A percentile compares a stretch with the other conserved stretches of the same genome.
phyloP scores from a whole-genome alignment of 1,140 invertebrate genomes.

The Geopemphigus sp. region DNA sequence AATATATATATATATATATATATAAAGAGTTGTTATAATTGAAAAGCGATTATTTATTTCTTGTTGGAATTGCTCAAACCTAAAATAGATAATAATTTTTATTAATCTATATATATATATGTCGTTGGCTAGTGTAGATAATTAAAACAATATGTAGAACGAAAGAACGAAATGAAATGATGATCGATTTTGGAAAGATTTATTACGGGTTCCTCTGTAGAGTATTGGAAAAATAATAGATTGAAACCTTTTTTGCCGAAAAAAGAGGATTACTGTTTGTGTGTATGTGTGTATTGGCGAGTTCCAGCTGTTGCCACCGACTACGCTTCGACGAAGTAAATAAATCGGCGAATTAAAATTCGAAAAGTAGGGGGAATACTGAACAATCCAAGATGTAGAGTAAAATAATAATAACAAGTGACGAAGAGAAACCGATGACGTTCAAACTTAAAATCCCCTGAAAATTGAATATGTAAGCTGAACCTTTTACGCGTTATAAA shows the following conservation, averaged over 20 bases:
- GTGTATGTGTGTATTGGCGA: no score
- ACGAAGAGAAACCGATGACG: slow-evolving; percentile 19
- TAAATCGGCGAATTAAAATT: slow-evolving; percentile 35
- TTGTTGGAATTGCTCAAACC: no score
- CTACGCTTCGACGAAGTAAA: not conserved
- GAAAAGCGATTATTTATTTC: no score
- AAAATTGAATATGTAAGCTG: slow-evolving; percentile 33
- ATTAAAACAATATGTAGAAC: no score
- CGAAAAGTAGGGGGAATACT: not conserved
- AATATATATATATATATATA: no score
- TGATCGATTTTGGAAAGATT: not conserved
- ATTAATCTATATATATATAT: no score
- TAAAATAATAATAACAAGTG: not conserved
- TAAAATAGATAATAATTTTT: no score
- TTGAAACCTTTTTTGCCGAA: not conserved
- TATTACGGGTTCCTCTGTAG: not conserved
- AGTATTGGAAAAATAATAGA: not conserved
- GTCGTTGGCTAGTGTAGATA: no score
- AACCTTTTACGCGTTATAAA: slow-evolving; percentile 27
- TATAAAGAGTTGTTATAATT: no score
- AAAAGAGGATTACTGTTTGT: not conserved
- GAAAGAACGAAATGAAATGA: not conserved
- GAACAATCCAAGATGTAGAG: not conserved
- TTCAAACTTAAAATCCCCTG: slow-evolving; percentile 25
- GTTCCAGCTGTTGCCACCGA: slow-evolving; percentile 25